Conservation (phyloP, 2,113 vertebrate species). For the Rhea pennata region DNA sequence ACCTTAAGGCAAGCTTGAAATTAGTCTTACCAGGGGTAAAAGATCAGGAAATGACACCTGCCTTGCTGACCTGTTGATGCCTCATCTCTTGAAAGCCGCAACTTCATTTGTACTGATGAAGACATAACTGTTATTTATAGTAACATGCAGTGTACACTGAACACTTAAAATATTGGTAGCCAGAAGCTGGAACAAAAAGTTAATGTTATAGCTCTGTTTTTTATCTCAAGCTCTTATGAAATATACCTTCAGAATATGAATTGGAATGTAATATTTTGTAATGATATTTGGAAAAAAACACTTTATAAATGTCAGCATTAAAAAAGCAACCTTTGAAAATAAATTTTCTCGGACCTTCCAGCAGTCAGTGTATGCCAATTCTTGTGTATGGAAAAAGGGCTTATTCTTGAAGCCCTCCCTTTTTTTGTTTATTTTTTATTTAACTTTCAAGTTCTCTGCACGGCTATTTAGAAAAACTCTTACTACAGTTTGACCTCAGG, state of each 20-base stretch:
- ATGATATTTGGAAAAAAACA: not conserved
- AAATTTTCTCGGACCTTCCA: not conserved
- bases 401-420: not conserved
- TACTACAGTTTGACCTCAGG: not conserved
- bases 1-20: not conserved
- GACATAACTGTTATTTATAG: not conserved
- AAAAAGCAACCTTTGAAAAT: not conserved
- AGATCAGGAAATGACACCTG: not conserved
- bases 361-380: not conserved
- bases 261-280: not conserved
- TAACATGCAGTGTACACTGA: not conserved
- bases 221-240: not conserved
- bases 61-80: not conserved
- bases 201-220: not conserved
- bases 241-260: not conserved
- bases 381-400: not conserved
- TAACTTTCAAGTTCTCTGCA: not conserved
- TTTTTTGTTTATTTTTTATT: too few species aligned
- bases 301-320: not conserved
- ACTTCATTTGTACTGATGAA: not conserved
- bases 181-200: not conserved
- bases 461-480: not conserved
- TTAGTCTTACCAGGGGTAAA: not conserved
- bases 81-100: not conserved
- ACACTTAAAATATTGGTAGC: not conserved